Evolutionary conservation across 1,140 invertebrate genomes (phyloP).

Genomic region (Microplitis mediator): DNA sequence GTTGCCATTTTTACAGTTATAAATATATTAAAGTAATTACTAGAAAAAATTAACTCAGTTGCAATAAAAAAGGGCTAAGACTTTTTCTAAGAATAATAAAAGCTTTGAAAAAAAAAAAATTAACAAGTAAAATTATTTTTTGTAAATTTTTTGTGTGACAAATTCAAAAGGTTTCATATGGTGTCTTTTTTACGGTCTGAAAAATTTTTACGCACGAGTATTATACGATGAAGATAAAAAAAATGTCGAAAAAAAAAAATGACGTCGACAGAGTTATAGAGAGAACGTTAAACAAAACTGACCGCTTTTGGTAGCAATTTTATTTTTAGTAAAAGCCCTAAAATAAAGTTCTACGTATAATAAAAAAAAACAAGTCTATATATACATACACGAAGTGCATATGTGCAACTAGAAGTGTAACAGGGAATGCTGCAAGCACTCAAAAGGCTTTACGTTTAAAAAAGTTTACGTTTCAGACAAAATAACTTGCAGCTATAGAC

Average conservation of each 20-base stretch:
- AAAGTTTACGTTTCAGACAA: constrained; percentile 45
- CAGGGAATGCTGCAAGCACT: background rate
- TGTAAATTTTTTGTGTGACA: background rate
- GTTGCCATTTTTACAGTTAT: no score
- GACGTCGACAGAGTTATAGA: background rate
- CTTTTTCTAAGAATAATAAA: no score
- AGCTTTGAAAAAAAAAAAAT: background rate
- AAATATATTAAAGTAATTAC: no score
- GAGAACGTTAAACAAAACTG: constrained; percentile 12
- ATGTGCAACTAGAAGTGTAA: background rate
- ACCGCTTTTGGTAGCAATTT: constrained; percentile 29
- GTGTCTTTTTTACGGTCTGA: background rate
- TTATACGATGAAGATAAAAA: background rate
- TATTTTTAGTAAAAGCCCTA: constrained; percentile 42
- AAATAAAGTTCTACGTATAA: constrained; percentile 34
- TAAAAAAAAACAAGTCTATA: background rate
- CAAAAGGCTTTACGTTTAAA: constrained; percentile 46
- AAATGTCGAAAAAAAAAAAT: background rate
- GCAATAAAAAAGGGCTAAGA: no score
- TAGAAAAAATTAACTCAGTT: no score
- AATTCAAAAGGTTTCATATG: background rate
- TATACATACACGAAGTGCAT: constrained; percentile 12
- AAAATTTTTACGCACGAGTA: background rate
- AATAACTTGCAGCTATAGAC: background rate
- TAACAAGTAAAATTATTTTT: background rate